Base-by-base conservation (phyloP, 2,797 vertebrate genomes). In the Galagoides demidoff region DNA sequence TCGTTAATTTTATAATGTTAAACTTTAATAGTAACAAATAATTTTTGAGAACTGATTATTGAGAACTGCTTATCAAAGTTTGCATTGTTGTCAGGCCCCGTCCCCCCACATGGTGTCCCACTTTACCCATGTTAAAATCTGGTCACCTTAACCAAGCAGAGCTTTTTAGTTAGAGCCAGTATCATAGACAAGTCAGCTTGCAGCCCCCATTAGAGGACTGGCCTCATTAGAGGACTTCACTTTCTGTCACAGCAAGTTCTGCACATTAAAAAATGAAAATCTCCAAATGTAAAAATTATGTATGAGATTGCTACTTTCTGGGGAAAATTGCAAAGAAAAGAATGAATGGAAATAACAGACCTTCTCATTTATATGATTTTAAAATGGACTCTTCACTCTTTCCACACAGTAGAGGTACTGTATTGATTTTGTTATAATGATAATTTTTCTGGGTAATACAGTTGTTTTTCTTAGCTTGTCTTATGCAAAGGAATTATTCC, bases 261-360 rank as follows among this genome's bases (percentile, higher is more conserved):
- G 34, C 63, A 83, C 0, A 77, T 93, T 93, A 93, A 98, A 73
- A 97, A 85, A 90, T 52, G 81, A 96, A 96, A 95, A 95, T 4
- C 68, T 73, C 85, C 90, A 55, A 59, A 92, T 45, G 49, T 79
- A 96, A 89, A 96, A 81, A 95, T 63, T 92, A 90, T 16, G 76
- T 3, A 81, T 70, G 96, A 2, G 95, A 97, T 61, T 92, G 52
- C 90, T 97, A 74, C 63, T 92, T 55, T 70, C 70, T 83, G 57
- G 57, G 64, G 93, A 97, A 98, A 97, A 98, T 89, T 55, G 94
- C 93, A 97, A 96, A 76, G 96, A 97, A 84, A 49, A 94, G 79
- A 79, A 89, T 84, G 94, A 98, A 96, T 91, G 96, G 94, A 97
- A 97, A 89, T 95, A 95, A 97, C 73, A 92, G 91, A 96, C 85